phyloP scores from a whole-genome alignment of 2,797 vertebrate species.

The Anguilla megastoma region DNA sequence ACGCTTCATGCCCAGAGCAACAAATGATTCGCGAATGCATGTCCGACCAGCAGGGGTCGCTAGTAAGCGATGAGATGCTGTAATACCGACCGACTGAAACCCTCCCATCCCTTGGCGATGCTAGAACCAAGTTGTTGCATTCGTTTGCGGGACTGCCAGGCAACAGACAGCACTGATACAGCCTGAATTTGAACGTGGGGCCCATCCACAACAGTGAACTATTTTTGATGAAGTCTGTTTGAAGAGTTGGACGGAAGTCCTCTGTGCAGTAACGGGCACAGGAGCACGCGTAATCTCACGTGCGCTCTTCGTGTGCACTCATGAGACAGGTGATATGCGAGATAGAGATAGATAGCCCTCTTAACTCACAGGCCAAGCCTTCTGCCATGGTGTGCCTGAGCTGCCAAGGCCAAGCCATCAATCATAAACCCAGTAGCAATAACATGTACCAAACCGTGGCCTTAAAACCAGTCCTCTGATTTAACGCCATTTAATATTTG shows the following conservation, averaged over 20 bases:
- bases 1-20: not conserved
- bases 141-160: too few species aligned
- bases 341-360: too few species aligned
- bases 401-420: not conserved
- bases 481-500: not conserved
- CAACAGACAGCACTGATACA: not conserved
- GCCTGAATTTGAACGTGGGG: not conserved
- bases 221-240: too few species aligned
- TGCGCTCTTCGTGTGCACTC: not conserved
- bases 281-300: not conserved
- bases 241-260: not conserved
- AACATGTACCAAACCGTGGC: not conserved
- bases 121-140: too few species aligned
- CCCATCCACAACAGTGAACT: not conserved
- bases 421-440: slow-evolving; percentile 14
- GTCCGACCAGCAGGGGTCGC: too few species aligned
- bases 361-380: not conserved
- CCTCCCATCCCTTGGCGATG: not conserved
- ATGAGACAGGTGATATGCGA: not conserved
- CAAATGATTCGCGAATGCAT: not conserved
- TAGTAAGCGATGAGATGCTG: not conserved
- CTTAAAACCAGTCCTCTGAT: not conserved
- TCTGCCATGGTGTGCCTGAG: not conserved
- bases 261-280: not conserved
- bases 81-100: not conserved